Conservation (phyloP, 2,113 vertebrate species). For the Bettongia penicillata region DNA sequence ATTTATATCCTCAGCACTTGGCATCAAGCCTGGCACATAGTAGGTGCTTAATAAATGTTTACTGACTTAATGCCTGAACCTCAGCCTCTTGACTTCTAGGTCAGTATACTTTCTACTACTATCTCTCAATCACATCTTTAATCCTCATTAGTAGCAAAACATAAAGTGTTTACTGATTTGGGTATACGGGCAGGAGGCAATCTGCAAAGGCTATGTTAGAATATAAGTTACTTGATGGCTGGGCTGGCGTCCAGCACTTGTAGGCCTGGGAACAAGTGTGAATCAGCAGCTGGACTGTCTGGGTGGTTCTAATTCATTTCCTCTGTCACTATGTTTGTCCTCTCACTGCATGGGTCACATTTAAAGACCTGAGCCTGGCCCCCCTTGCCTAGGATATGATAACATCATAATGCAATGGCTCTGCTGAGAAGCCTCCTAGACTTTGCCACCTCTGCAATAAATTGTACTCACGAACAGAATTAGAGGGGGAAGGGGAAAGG, state of each 20-base stretch:
- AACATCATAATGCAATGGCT: not conserved
- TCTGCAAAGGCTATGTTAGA: not conserved
- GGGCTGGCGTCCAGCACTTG: not conserved
- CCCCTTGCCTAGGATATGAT: accelerated
- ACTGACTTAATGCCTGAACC: not conserved
- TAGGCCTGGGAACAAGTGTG: not conserved
- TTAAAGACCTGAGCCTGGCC: slow-evolving; percentile 9
- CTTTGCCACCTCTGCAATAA: not conserved
- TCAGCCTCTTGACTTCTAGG: not conserved
- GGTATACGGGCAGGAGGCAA: accelerated
- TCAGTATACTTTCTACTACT: not conserved
- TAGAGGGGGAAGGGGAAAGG: not conserved
- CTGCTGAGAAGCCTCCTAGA: not conserved
- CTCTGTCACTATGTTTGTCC: slow-evolving; percentile 33
- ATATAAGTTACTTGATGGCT: not conserved
- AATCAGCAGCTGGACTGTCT: not conserved
- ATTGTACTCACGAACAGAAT: not conserved
- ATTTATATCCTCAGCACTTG: not conserved
- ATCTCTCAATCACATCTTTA: not conserved
- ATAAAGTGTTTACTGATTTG: not conserved
- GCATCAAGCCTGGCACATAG: not conserved
- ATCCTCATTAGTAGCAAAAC: not conserved
- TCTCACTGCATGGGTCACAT: not conserved
- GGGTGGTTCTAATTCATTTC: not conserved
- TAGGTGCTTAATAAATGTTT: not conserved